Evolutionary conservation across 2,113 vertebrate species (phyloP).

Genomic region (Otolemur garnettii): DNA sequence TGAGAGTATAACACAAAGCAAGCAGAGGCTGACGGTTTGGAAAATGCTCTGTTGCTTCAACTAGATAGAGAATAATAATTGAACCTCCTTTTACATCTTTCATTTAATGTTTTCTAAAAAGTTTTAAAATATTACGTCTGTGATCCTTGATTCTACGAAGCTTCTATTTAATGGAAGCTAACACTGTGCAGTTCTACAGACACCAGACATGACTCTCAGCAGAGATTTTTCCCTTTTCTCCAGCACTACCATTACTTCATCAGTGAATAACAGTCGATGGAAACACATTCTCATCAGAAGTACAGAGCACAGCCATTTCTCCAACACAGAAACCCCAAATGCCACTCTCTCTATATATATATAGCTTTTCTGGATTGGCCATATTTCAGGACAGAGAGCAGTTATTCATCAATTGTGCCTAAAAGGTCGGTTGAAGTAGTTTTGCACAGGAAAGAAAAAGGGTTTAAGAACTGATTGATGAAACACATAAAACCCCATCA

Average conservation of each 20-base stretch:
- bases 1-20: not conserved
- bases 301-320: conserved; percentile 23
- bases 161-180: not conserved
- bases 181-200: not conserved
- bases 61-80: not conserved
- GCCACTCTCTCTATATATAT: not conserved
- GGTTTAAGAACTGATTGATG: conserved; percentile 42
- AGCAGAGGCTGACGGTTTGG: not conserved
- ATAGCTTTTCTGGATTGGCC: conserved; percentile 19
- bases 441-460: not conserved
- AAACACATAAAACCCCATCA: conserved; percentile 37
- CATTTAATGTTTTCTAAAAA: not conserved
- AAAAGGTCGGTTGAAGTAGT: conserved; percentile 42
- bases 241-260: not conserved
- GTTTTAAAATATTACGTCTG: not conserved
- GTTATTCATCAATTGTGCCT: conserved; percentile 55
- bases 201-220: not conserved
- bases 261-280: not conserved
- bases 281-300: not conserved
- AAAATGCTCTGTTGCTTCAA: not conserved
- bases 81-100: not conserved
- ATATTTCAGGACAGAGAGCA: conserved; percentile 61
- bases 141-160: not conserved
- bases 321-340: conserved; percentile 48
- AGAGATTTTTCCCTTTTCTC: not conserved